These are phyloP conservation scores for Tillus elongatus DNA, from an alignment of 2,888 invertebrate genomes.

Conservation along the genomic window DNA sequence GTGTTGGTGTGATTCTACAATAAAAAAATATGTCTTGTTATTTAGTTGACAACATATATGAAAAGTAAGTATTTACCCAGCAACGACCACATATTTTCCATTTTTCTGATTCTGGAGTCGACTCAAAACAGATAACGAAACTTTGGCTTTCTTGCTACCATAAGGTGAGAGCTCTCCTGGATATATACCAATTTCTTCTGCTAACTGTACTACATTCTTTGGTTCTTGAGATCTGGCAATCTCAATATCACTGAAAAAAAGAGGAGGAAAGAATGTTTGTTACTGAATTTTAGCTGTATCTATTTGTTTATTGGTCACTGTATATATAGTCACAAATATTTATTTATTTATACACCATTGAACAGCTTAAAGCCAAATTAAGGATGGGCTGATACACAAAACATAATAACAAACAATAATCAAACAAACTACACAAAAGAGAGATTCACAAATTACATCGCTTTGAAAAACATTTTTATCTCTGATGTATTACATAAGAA, in stretches of 20 bases:
- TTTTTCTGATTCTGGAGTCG: slow-evolving; percentile 57
- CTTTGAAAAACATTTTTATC: too few species aligned
- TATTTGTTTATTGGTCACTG: too few species aligned
- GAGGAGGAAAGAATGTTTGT: slow-evolving; percentile 8
- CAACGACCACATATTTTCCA: slow-evolving; percentile 92
- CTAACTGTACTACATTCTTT: slow-evolving; percentile 69
- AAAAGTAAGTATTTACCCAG: slow-evolving; percentile 57
- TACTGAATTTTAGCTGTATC: not conserved
- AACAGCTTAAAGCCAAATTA: too few species aligned
- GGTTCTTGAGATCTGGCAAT: slow-evolving; percentile 84
- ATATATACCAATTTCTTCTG: slow-evolving; percentile 75
- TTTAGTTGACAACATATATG: not conserved
- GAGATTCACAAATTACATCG: too few species aligned
- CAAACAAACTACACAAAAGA: too few species aligned
- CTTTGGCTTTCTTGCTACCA: slow-evolving; percentile 91
- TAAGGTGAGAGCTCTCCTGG: slow-evolving; percentile 78
- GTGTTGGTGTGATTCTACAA: slow-evolving; percentile 89
- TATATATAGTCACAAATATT: too few species aligned
- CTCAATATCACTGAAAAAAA: slow-evolving; percentile 64
- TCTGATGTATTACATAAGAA: too few species aligned
- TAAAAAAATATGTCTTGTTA: slow-evolving; percentile 13
- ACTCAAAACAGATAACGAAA: slow-evolving; percentile 70
- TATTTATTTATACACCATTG: too few species aligned
- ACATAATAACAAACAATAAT: too few species aligned
- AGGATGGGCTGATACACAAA: too few species aligned